Evolutionary conservation across 2,888 invertebrate species (phyloP).

Genomic region (Dasypogon diadema): DNA sequence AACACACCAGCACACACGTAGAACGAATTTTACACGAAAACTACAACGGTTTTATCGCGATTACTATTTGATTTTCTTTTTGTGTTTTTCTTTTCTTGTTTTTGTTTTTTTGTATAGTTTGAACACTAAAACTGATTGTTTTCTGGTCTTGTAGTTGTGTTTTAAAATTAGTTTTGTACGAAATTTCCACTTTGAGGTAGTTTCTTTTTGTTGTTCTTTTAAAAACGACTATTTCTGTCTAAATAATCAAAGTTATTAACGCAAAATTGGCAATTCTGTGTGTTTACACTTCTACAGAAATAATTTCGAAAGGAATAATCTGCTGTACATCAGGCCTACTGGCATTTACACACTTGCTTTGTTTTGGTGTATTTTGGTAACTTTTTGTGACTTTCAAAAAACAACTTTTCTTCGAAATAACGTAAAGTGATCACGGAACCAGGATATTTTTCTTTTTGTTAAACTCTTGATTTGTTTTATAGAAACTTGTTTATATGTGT

Average conservation of each 20-base stretch:
- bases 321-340: no score
- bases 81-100: not conserved
- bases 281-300: no score
- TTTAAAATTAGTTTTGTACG: conserved; percentile 39
- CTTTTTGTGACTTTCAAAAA: not conserved
- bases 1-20: not conserved
- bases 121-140: conserved; percentile 46
- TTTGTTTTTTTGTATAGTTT: conserved; percentile 44
- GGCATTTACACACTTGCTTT: no score
- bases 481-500: conserved; percentile 14
- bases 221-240: conserved; percentile 18
- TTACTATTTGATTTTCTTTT: not conserved
- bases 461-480: conserved; percentile 4
- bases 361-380: conserved; percentile 48
- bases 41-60: not conserved
- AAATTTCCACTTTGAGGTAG: conserved; percentile 44
- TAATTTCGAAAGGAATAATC: no score
- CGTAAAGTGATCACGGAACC: not conserved
- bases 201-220: conserved; percentile 40
- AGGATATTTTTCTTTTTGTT: conserved; percentile 45
- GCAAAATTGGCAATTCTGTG: conserved; percentile 32
- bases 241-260: conserved; percentile 37
- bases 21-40: not conserved
- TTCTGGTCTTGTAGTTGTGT: conserved; percentile 26
- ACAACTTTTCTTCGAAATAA: not conserved